These are phyloP conservation scores for Cacoxenus indagator DNA, from an alignment of 2,888 invertebrate species.

Conservation along the genomic window DNA sequence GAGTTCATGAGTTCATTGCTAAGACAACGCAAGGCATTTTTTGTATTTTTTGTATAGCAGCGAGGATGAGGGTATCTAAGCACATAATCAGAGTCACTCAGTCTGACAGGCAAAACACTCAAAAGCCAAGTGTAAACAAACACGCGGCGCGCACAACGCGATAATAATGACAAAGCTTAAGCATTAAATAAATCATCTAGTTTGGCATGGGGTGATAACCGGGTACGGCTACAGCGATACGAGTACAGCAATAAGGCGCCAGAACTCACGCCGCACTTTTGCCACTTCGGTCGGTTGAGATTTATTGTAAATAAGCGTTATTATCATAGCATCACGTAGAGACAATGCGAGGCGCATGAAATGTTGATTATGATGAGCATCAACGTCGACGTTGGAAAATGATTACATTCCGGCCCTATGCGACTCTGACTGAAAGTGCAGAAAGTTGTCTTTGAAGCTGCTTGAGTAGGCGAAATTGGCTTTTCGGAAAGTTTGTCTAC, in stretches of 20 bases:
- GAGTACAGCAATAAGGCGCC: slow-evolving; percentile 47
- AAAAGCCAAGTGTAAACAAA: neutral
- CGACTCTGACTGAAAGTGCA: neutral
- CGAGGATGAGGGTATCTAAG: neutral
- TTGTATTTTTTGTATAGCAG: neutral
- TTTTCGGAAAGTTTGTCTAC: neutral
- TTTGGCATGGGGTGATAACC: neutral
- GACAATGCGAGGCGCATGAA: slow-evolving; percentile 40
- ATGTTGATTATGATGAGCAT: slow-evolving; percentile 10
- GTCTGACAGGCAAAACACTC: slow-evolving; percentile 1
- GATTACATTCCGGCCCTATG: no score
- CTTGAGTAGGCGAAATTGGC: neutral
- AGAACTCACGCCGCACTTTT: slow-evolving; percentile 43
- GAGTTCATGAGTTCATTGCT: slow-evolving; percentile 7
- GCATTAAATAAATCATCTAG: slow-evolving; percentile 60
- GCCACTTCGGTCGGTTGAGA: slow-evolving; percentile 40
- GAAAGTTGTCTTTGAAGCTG: neutral
- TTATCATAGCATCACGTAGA: slow-evolving; percentile 61
- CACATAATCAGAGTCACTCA: neutral
- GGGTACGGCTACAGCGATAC: slow-evolving; percentile 36
- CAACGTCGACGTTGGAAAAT: no score
- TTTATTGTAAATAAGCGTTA: slow-evolving; percentile 63
- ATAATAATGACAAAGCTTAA: slow-evolving; percentile 51
- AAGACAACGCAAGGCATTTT: neutral
- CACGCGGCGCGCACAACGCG: neutral